Evolutionary conservation across 2,888 invertebrate genomes (phyloP).

Genomic region (Cyrtodaria siliqua): DNA sequence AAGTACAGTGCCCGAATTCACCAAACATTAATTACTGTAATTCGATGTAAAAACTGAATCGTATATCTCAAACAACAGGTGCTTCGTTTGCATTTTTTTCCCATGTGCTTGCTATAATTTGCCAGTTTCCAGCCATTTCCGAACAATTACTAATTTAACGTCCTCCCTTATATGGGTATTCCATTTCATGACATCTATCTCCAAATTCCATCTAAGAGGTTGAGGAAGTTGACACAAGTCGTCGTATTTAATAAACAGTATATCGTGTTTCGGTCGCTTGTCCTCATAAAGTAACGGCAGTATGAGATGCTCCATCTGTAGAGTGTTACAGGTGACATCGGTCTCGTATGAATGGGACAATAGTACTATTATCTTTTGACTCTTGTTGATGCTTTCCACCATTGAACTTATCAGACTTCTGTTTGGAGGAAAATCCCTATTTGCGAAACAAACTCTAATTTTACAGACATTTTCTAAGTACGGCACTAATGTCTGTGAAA

Average conservation of each 20-base stretch:
- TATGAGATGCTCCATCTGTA: slow-evolving; percentile 1
- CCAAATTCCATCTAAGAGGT: background rate
- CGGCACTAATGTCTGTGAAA: background rate
- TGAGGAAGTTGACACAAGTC: background rate
- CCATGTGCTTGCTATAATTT: background rate
- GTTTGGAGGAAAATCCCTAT: background rate
- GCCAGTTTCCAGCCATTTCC: background rate
- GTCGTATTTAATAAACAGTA: background rate
- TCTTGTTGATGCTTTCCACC: background rate
- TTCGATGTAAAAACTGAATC: too few species aligned
- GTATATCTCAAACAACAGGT: too few species aligned
- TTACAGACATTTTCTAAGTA: background rate
- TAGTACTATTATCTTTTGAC: background rate
- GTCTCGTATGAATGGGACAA: background rate
- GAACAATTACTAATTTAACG: background rate
- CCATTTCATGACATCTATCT: background rate
- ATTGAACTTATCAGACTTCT: background rate
- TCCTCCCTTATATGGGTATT: background rate
- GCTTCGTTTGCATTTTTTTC: too few species aligned
- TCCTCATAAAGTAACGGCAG: background rate
- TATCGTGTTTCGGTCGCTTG: background rate
- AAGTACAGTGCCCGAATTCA: too few species aligned
- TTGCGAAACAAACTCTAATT: background rate
- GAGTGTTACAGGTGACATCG: background rate
- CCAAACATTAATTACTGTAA: too few species aligned